Base-by-base conservation (phyloP, 92 coral and sea anemone genomes). In the Phenganax marumi region DNA sequence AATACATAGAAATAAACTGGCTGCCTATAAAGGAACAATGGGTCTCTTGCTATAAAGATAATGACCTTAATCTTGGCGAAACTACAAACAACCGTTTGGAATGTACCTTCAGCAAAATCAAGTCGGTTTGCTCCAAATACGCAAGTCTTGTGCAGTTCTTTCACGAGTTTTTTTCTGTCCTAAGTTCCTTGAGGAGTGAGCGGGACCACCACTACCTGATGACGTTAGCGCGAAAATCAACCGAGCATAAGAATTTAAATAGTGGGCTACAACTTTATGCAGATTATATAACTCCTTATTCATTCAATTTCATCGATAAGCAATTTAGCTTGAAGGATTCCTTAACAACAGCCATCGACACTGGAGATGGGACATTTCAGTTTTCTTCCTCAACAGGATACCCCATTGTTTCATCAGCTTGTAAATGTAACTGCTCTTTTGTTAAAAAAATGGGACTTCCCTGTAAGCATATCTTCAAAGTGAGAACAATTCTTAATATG, bases 391-490 rank as follows among this genome's bases (percentile, higher is more conserved):
- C 68, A 22, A 60, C 9, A 60, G 68, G 68, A 60, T 60, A n/a
- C 18, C 68, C 9, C 10, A 22, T 60, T 60, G 68, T 60, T 60
- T 60, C 81, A 17, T 48, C 92, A 71, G 19, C 86, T n/a, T 56
- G 39, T 50, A 58, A 47, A 9, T 90, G 92, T 53, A 75, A 64
- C 60, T 90, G 90, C 57, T 19, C 87, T 24, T 87, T 90, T 78
- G 81, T 76, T 26, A 84, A 78, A n/a, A 73, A 83, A 25, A 87
- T 87, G 90, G 63, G 54, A 50, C 83, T 89, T 14, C 92, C 92
- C 25, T 90, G 90, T 68, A 86, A 87, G 78, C 92, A 90, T 84
- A 84, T 90, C 43, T 90, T 87, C 50, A 90, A 84, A 54, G 92
- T 80, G 21, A 66, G 92, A 18, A 39, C 73, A 24, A 21, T 89